Conservation (phyloP, 2,888 invertebrate genomes). For the Crossocerus cetratus region DNA sequence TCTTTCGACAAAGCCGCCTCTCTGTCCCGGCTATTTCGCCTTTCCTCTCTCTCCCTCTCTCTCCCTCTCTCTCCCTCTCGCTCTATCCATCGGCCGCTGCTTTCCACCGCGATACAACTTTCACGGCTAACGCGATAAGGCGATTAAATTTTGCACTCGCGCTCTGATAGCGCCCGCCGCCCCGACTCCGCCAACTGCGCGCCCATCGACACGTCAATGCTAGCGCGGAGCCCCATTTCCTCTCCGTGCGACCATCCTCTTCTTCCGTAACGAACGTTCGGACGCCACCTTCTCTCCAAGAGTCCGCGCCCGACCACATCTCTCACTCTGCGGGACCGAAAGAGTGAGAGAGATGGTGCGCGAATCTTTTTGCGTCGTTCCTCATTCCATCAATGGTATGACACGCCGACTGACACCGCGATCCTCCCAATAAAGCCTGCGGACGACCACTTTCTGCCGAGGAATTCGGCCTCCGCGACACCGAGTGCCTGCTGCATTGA, state of each 20-base stretch:
- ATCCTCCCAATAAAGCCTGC: background rate
- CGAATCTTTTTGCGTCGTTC: slow-evolving; percentile 11
- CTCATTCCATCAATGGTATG: slow-evolving; percentile 8
- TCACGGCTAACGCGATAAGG: slow-evolving; percentile 4
- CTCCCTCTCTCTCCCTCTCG: background rate
- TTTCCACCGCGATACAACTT: slow-evolving; percentile 1
- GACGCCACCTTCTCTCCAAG: background rate
- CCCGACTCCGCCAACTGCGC: background rate
- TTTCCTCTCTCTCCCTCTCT: background rate
- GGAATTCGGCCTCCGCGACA: slow-evolving; percentile 11
- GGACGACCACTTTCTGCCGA: slow-evolving; percentile 22
- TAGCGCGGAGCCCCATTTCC: background rate
- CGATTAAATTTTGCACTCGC: slow-evolving; percentile 5
- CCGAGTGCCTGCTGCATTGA: background rate
- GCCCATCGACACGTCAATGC: background rate
- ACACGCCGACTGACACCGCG: background rate
- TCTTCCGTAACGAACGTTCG: background rate
- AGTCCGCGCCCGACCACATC: background rate
- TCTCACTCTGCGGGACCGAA: background rate
- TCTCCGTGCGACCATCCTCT: background rate
- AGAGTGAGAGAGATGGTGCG: background rate
- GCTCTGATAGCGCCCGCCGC: background rate
- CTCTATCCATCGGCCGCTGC: background rate
- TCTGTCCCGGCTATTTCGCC: background rate
- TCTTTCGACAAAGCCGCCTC: background rate